These are phyloP conservation scores for Sapajus apella DNA, from an alignment of 2,113 vertebrate genomes.

Conservation along the genomic window DNA sequence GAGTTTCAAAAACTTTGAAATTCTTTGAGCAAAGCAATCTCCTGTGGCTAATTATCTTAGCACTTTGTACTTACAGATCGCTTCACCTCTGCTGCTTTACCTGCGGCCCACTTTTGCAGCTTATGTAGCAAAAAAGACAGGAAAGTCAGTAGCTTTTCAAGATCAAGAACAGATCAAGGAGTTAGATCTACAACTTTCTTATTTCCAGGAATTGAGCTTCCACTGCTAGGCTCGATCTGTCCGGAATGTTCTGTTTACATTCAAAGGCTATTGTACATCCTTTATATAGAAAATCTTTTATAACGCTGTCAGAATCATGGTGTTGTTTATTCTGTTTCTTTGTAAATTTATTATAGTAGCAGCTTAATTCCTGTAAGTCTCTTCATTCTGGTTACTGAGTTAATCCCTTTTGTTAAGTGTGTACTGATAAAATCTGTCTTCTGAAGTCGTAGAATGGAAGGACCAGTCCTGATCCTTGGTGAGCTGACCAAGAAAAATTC, in stretches of 20 bases:
- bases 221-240: background rate
- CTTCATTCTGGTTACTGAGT: background rate
- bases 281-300: background rate
- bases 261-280: background rate
- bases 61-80: background rate
- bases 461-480: background rate
- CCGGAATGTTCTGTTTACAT: background rate
- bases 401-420: background rate
- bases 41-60: conserved; percentile 63
- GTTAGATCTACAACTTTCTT: background rate
- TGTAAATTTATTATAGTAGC: background rate
- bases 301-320: background rate
- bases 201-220: background rate
- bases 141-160: conserved; percentile 57
- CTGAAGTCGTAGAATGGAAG: background rate
- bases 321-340: background rate
- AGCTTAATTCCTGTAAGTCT: background rate
- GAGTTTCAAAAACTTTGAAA: background rate
- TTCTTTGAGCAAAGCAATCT: conserved; percentile 15
- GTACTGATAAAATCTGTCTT: background rate
- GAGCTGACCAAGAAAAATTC: background rate
- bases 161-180: conserved; percentile 49
- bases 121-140: conserved; percentile 25
- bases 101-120: background rate
- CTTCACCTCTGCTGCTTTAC: background rate